Base-by-base conservation (phyloP, 2,113 vertebrate genomes). In the Gopherus evgoodei region DNA sequence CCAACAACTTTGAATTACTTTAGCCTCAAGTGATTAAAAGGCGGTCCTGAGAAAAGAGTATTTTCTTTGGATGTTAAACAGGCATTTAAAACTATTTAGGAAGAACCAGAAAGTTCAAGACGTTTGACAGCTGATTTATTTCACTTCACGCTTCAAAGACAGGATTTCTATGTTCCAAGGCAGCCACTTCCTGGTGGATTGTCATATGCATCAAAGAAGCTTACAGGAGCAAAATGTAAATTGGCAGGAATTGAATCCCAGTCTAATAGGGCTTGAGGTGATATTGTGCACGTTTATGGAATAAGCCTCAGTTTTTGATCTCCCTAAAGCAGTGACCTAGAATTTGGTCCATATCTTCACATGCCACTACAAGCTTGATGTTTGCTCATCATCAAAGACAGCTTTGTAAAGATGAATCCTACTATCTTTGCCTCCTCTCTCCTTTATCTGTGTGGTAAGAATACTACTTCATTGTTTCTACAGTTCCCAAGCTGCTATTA, bases 121-220 rank as follows among this genome's bases (percentile, higher is more conserved):
- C 80, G 50, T 42, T 96, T 97, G 96, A 93, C 95, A 96, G 94
- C 50, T 95, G 93, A 97, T 98, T 97, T 96, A 96, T 97, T 97
- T 96, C 81, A 91, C 75, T 89, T 87, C 79, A 86, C 80, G 90
- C 94, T 96, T 97, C 97, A 97, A 97, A 97, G 94, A 93, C 90
- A 16, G 83, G 95, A 95, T 97, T 98, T 96, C 57, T 95, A 86
- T 57, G 87, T 93, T 97, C 88, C 88, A 93, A 97, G 89, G 90
- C 76, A 90, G 65, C 69, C 80, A 87, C 90, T 86, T 78, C 91
- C 83, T 95, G 92, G 91, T 96, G 90, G 91, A 95, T 97, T 96
- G 94, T 96, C 92, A 31, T 85, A 79, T 93, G 94, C 91, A 95
- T 97, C 96, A 98, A 96, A 97, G 96, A 78, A 89, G 62, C 80